phyloP scores from a whole-genome alignment of 2,888 invertebrate species.

The Macroteleia sp. region DNA sequence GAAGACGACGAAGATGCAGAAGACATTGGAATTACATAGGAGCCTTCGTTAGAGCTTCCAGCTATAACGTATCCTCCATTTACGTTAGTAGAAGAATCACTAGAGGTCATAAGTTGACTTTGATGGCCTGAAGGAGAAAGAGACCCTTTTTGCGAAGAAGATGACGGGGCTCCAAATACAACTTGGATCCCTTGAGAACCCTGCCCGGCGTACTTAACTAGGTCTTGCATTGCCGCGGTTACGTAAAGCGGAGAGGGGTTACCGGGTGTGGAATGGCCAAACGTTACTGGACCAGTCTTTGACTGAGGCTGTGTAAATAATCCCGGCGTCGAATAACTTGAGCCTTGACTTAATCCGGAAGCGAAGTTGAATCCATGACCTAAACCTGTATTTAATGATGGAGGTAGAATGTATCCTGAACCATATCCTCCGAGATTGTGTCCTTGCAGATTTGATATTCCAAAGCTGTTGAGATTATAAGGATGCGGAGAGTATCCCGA shows the following conservation, averaged over 20 bases:
- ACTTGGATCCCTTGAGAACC: conserved; percentile 69
- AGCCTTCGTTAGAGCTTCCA: conserved; percentile 36
- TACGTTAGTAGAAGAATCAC: conserved; percentile 67
- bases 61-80: conserved; percentile 71
- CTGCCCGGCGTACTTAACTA: conserved; percentile 71
- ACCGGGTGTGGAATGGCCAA: conserved; percentile 67
- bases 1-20: conserved; percentile 45
- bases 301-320: conserved; percentile 66
- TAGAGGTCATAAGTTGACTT: conserved; percentile 45
- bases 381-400: conserved; percentile 46
- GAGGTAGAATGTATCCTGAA: conserved; percentile 35
- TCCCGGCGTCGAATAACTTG: conserved; percentile 50
- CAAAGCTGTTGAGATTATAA: conserved; percentile 44
- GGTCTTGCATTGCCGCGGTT: conserved; percentile 71
- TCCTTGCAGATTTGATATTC: conserved; percentile 58
- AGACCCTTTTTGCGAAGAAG: conserved; percentile 69
- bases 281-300: conserved; percentile 80
- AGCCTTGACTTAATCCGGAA: conserved; percentile 65
- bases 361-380: conserved; percentile 60
- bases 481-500: conserved; percentile 67
- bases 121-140: conserved; percentile 57
- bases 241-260: conserved; percentile 70
- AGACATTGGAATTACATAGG: conserved; percentile 67
- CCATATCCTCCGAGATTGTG: conserved; percentile 62
- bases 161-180: conserved; percentile 66